These are phyloP conservation scores for Nomada goodeniana DNA, from an alignment of 2,888 invertebrate species.

Conservation along the genomic window DNA sequence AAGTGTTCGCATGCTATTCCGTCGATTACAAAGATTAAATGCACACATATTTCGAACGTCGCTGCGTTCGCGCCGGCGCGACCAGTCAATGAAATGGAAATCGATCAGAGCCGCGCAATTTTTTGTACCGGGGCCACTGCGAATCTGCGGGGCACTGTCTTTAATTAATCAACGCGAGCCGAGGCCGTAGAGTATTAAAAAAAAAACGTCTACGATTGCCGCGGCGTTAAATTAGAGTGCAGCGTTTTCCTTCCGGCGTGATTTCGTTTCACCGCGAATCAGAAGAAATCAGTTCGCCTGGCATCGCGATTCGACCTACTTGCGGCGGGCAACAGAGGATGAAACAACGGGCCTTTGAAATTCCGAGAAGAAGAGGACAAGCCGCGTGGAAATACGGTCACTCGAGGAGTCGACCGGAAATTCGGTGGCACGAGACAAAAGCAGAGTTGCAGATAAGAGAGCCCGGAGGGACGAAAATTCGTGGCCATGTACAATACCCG, in stretches of 20 bases:
- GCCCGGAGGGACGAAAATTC: constrained; percentile 17
- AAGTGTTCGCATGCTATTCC: constrained; percentile 33
- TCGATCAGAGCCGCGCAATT: background rate
- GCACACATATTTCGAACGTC: constrained; percentile 25
- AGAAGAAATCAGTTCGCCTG: background rate
- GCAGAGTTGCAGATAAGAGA: constrained; percentile 22
- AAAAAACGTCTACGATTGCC: no score
- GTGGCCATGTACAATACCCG: background rate
- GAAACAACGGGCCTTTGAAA: constrained; percentile 40
- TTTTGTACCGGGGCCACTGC: background rate
- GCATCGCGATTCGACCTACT: background rate
- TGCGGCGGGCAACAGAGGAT: constrained; percentile 11
- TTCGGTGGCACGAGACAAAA: constrained; percentile 22
- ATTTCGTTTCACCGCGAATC: background rate
- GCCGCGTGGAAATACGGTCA: constrained; percentile 47
- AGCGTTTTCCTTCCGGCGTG: no score
- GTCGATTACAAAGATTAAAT: constrained; percentile 47
- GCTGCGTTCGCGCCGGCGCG: background rate
- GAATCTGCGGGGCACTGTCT: no score
- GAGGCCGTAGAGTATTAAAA: no score
- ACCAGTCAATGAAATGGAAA: no score
- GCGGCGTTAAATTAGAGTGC: no score
- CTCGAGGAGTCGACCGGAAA: constrained; percentile 41
- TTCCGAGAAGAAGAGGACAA: constrained; percentile 20
- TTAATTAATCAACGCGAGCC: no score